Conservation (phyloP, 2,888 invertebrate species). For the Troides helena region DNA sequence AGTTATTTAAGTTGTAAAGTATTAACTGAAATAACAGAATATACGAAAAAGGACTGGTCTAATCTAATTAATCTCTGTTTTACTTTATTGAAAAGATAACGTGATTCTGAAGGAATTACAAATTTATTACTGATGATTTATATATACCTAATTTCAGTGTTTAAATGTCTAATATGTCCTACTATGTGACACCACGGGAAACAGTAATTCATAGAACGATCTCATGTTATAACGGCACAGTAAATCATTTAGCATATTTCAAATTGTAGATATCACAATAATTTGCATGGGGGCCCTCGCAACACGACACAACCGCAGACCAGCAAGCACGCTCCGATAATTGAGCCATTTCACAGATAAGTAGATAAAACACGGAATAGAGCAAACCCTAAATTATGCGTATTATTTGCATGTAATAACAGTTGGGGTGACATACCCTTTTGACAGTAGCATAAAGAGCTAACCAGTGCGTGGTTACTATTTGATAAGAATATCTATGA, state of each 20-base stretch:
- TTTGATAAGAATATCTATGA: conserved; percentile 32
- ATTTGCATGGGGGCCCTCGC: conserved; percentile 47
- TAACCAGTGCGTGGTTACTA: conserved; percentile 22
- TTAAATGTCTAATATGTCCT: background rate
- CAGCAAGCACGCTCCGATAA: conserved; percentile 62
- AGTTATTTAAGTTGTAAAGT: too few relatives aligned
- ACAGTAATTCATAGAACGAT: background rate
- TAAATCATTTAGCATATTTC: conserved; percentile 76
- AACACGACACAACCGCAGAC: conserved; percentile 37
- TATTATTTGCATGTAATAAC: conserved; percentile 79
- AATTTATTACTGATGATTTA: too few relatives aligned
- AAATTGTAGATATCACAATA: conserved; percentile 54
- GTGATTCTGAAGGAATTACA: too few relatives aligned
- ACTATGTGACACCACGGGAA: background rate
- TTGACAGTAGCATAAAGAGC: conserved; percentile 31
- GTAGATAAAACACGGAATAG: conserved; percentile 76
- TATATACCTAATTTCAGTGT: too few relatives aligned
- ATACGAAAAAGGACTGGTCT: too few relatives aligned
- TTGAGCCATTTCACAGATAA: conserved; percentile 79
- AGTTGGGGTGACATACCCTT: conserved; percentile 62
- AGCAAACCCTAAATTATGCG: conserved; percentile 73
- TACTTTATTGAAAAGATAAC: too few relatives aligned
- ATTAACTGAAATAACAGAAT: too few relatives aligned
- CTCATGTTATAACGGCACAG: conserved; percentile 43
- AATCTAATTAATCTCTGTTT: too few relatives aligned